Base-by-base conservation (phyloP, 35 echinoderm and acorn worm genomes). In the Apostichopus californicus region DNA sequence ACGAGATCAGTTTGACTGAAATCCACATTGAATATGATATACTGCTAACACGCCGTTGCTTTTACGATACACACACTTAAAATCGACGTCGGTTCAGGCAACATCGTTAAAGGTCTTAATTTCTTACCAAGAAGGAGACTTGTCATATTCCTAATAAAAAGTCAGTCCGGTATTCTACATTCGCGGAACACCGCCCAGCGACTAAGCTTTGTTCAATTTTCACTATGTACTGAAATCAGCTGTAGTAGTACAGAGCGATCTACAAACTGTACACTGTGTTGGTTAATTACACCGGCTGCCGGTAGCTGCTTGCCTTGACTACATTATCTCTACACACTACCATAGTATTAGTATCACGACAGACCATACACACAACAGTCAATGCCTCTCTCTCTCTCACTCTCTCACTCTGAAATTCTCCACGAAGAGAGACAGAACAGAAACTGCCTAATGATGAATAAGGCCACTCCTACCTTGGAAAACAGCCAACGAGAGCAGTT, bases 391-490 rank as follows among this genome's bases (percentile, higher is more conserved):
- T 85, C 81, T 85, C 78, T 55, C 78, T 85, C 81, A 23, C 78
- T 85, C 81, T 59, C 14, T 75, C n/a, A 18, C 21, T 61, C 58
- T 61, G 58, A 8, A 61, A 46, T 46, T 46, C 64, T 68, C 64
- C 64, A 68, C 11, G 26, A 53, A 53, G 17, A 58, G 17, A 17
- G 56, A 58, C 12, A 58, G 56, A 58, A 85, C 21, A 9, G 55
- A 53, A 53, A 83, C 55, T 85, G 81, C 55, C 57, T 85, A 85
- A 85, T 85, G 81, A 59, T 22, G 55, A 85, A 59, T 54, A 58
- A 58, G 81, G 81, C 81, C 81, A 85, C 81, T 85, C 81, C 81
- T 85, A 85, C 81, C 81, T 85, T 85, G 81, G 81, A 85, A 85
- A 58, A 85, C 81, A 85, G 81, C 81, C 81, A 85, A 85, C 81